A percentile compares a stretch with the other conserved stretches of the same genome.
Evolutionary conservation across 92 coral and sea anemone genomes (phyloP).

Genomic region (Parazoanthus darwini): DNA sequence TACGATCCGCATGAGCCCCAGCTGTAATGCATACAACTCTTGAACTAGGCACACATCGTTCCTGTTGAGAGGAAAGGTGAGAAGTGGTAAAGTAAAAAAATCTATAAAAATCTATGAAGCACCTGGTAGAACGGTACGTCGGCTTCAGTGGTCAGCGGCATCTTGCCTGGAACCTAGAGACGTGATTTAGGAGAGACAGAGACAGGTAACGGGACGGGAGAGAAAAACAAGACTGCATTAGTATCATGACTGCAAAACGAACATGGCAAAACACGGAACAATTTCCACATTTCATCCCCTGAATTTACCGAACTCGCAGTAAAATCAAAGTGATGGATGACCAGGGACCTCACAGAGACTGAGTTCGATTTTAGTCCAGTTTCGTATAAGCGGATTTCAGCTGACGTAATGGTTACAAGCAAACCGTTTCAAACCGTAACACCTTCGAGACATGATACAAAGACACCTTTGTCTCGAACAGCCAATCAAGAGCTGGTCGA

Average conservation of each 20-base stretch:
- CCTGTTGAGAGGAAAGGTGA: not conserved
- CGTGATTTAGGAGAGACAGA: conserved; percentile 38
- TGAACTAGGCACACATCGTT: not conserved
- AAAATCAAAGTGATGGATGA: not conserved
- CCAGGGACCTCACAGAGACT: not conserved
- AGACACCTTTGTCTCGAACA: too few species aligned
- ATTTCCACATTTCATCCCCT: conserved; percentile 5
- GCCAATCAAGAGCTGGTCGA: too few species aligned
- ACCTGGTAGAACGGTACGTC: not conserved
- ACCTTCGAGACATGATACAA: too few species aligned
- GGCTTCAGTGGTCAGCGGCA: conserved; percentile 6
- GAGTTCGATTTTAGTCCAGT: too few species aligned
- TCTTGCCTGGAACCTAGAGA: conserved; percentile 43
- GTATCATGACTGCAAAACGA: not conserved
- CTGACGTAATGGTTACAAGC: too few species aligned
- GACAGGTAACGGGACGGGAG: conserved; percentile 39
- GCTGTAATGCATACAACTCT: not conserved
- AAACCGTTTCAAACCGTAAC: too few species aligned
- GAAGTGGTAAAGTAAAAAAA: not conserved
- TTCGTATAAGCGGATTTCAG: too few species aligned
- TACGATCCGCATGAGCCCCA: not conserved
- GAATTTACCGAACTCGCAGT: not conserved
- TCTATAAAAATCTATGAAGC: not conserved
- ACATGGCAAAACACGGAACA: not conserved
- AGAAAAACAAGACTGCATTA: conserved; percentile 20